Percentiles rank a stretch among this genome's conserved stretches.
phyloP scores from a whole-genome alignment of 2,797 vertebrate genomes.

The Syndactyla subalaris region DNA sequence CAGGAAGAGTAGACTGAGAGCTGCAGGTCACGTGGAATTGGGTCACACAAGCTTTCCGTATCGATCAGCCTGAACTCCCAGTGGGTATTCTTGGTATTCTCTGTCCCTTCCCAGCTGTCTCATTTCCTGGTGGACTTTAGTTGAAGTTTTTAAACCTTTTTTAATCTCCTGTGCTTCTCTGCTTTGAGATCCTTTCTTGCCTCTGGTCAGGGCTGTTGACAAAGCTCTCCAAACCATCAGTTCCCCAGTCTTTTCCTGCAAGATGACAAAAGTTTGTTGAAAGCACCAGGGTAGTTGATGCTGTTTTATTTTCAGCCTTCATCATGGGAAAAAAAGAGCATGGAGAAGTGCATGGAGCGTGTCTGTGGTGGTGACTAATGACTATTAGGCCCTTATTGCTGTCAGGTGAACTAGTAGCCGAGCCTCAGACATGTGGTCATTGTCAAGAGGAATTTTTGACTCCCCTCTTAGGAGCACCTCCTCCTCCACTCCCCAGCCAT shows the following conservation, averaged over 20 bases:
- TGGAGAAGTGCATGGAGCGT: constrained; percentile 10
- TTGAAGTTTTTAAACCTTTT: neutral
- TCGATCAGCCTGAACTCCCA: neutral
- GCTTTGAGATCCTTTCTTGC: neutral
- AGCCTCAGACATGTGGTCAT: constrained; percentile 76
- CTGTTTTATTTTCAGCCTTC: constrained; percentile 22
- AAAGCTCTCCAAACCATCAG: neutral
- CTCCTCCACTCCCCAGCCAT: constrained; percentile 67
- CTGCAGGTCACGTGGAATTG: neutral
- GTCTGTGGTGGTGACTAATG: constrained; percentile 49
- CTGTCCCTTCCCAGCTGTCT: neutral
- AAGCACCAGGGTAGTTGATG: neutral
- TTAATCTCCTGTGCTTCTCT: neutral
- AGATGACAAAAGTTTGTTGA: constrained; percentile 6
- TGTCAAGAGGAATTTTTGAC: constrained; percentile 82
- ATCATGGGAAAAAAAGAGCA: neutral
- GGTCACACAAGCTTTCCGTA: neutral
- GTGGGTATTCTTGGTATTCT: neutral
- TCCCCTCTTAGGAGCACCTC: constrained; percentile 63
- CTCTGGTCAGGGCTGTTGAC: neutral
- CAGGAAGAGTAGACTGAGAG: neutral
- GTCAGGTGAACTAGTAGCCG: constrained; percentile 67
- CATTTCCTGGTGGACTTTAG: neutral
- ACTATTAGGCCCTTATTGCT: constrained; percentile 51
- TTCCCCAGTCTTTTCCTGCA: neutral